Base-by-base conservation (phyloP, 2,113 vertebrate species). In the Indicator maculatus region DNA sequence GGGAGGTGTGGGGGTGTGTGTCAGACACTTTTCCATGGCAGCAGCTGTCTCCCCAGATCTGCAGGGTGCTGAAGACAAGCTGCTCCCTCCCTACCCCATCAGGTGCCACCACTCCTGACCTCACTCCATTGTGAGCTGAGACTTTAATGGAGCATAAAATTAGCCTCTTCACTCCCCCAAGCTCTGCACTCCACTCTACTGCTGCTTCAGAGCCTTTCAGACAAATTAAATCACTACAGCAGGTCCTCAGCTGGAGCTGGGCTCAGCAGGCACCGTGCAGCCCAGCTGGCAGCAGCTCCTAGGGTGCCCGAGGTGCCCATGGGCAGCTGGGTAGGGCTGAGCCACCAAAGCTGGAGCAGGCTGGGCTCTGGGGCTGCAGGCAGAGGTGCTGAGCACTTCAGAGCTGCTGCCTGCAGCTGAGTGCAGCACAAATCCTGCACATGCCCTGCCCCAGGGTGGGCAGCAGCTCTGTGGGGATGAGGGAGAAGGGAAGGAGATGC, bases 141-240 rank as follows among this genome's bases (percentile, higher is more conserved):
- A 16, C 72, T 78, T 93, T 91, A 95, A 93, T 88, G 93, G 90
- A 96, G 90, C 94, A 79, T 88, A 90, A 95, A 95, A 97, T 95
- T 55, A 94, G 94, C 86, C 80, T 76, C 80, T 75, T 66, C 60
- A 33, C 73, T 45, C 63, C 55, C 55, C 26, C 9, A 18, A 91
- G 89, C 92, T 76, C 55, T 66, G 47, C 52, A 15, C 87, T 77
- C 78, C 1, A 8, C 63, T 87, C 82, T 53, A 74, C 67, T 36
- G 83, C 11, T 24, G 90, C 80, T 93, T 61, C 39, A 27, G 73
- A 88, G 86, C 44, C 2, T 65, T 93, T 59, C 86, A 76, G 92
- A 73, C 80, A 75, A 92, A 93, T 81, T 72, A 89, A 82, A 88
- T 83, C 59, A 41, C 74, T 26, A 19, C 74, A 65, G 90, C n/a